A percentile compares a stretch with the other conserved stretches of the same genome.
These are phyloP conservation scores for Cryptotermes secundus DNA, from an alignment of 1,140 invertebrate genomes.

Conservation along the genomic window DNA sequence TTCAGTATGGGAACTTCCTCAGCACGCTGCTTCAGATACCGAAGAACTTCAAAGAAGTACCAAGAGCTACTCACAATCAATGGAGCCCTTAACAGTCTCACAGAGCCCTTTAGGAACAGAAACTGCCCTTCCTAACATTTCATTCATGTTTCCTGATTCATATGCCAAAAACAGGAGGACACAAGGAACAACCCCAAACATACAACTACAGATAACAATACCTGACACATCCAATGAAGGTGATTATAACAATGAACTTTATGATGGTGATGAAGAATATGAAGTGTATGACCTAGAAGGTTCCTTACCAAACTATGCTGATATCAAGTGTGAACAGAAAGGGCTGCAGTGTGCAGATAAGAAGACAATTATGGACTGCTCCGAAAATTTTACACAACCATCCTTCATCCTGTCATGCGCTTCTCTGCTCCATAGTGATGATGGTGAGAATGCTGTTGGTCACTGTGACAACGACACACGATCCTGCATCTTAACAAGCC, in stretches of 20 bases:
- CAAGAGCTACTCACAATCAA: too few species aligned
- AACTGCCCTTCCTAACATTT: too few species aligned
- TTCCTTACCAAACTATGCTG: not conserved
- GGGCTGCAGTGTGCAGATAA: not conserved
- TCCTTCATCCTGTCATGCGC: not conserved
- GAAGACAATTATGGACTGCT: not conserved
- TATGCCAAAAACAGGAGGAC: not conserved
- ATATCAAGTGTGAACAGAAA: not conserved
- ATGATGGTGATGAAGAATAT: not conserved
- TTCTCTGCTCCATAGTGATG: not conserved
- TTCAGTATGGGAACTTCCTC: too few species aligned
- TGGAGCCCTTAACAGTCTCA: too few species aligned
- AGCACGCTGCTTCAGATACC: too few species aligned
- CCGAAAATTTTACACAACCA: not conserved
- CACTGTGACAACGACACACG: not conserved
- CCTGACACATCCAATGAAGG: not conserved
- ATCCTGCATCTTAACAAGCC: not conserved
- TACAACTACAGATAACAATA: not conserved
- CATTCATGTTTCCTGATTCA: not conserved
- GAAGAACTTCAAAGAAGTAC: too few species aligned
- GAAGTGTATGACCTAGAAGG: not conserved
- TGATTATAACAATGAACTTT: not conserved
- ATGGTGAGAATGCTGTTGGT: not conserved
- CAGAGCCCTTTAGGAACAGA: too few species aligned
- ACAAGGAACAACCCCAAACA: not conserved